Evolutionary conservation across 2,888 invertebrate genomes (phyloP).

Genomic region (Athrips mouffetella): DNA sequence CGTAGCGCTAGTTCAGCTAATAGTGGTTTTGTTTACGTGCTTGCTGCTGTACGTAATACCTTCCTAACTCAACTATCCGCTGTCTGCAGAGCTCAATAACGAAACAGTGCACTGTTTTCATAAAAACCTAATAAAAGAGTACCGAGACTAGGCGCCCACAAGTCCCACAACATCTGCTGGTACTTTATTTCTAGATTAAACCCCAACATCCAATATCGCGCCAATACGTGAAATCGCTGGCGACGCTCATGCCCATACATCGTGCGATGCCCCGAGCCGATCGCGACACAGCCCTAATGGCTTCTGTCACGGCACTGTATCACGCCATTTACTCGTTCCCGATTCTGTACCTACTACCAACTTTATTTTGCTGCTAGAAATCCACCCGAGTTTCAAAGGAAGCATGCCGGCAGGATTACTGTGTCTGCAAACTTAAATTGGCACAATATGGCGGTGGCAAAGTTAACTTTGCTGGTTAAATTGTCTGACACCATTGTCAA

Average conservation of each 20-base stretch:
- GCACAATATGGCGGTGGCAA: not conserved
- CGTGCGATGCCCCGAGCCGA: slow-evolving; percentile 24
- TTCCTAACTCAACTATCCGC: too few relatives aligned
- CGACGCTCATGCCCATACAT: slow-evolving; percentile 34
- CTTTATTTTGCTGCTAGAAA: slow-evolving; percentile 5
- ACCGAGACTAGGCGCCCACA: too few relatives aligned
- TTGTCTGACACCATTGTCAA: not conserved
- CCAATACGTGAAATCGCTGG: slow-evolving; percentile 30
- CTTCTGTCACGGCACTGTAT: slow-evolving; percentile 35
- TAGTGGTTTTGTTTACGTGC: too few relatives aligned
- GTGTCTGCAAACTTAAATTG: not conserved
- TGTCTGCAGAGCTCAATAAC: too few relatives aligned
- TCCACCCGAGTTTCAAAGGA: not conserved
- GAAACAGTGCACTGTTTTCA: not conserved
- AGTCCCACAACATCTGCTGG: not conserved
- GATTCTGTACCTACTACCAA: slow-evolving; percentile 10
- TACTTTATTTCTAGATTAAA: not conserved
- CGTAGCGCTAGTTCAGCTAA: too few relatives aligned
- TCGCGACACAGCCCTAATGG: slow-evolving; percentile 33
- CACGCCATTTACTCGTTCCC: slow-evolving; percentile 33
- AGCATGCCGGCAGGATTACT: not conserved
- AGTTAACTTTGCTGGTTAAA: not conserved
- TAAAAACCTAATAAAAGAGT: too few relatives aligned
- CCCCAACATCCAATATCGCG: slow-evolving; percentile 24
- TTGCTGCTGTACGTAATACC: too few relatives aligned